A percentile compares a stretch with the other conserved stretches of the same genome.
These are phyloP conservation scores for Axis porcinus DNA, from an alignment of 2,113 vertebrate genomes.

Conservation along the genomic window DNA sequence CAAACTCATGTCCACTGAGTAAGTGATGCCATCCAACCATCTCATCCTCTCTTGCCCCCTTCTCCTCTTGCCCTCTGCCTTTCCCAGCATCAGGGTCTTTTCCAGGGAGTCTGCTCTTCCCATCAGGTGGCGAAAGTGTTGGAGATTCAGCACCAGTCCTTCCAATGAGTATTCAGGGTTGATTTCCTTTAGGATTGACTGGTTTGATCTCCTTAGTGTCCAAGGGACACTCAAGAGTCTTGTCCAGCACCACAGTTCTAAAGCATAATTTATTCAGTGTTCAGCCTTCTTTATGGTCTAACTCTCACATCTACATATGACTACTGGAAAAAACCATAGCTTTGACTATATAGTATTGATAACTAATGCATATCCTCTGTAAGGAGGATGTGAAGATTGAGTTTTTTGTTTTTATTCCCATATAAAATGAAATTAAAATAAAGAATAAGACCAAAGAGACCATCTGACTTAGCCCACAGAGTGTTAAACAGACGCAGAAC, in stretches of 20 bases:
- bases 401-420: not conserved
- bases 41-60: not conserved
- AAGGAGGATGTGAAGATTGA: not conserved
- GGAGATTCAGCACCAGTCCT: not conserved
- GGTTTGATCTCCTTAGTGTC: not conserved
- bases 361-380: not conserved
- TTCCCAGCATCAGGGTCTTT: not conserved
- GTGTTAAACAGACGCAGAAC: no score
- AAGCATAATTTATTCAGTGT: not conserved
- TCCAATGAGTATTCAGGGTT: not conserved
- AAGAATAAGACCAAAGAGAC: not conserved
- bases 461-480: not conserved
- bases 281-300: not conserved
- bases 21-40: not conserved
- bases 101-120: not conserved
- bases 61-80: not conserved
- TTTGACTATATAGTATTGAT: not conserved
- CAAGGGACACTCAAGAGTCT: not conserved
- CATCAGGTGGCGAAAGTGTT: not conserved
- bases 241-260: not conserved
- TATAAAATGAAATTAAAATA: constrained; percentile 5
- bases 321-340: not conserved
- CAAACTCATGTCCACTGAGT: not conserved
- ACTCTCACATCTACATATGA: not conserved
- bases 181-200: not conserved